These are phyloP conservation scores for Beaufortia kweichowensis DNA, from an alignment of 2,113 vertebrate genomes.

Conservation along the genomic window DNA sequence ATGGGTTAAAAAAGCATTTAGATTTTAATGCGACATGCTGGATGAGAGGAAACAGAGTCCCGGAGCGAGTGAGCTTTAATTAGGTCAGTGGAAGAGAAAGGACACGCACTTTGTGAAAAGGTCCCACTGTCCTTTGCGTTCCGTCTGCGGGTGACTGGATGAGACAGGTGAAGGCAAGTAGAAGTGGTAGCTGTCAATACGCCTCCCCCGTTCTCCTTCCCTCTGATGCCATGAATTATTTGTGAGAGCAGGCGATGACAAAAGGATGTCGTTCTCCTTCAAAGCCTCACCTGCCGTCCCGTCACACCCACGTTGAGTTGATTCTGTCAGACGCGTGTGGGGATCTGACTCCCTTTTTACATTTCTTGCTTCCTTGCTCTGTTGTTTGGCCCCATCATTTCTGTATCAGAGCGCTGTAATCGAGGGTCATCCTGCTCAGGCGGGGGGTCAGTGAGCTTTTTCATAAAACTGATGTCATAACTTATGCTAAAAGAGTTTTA, in stretches of 20 bases:
- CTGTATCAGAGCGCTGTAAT: slow-evolving; percentile 23
- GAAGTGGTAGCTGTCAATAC: slow-evolving; percentile 71
- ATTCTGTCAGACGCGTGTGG: slow-evolving; percentile 40
- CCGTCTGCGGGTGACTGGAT: slow-evolving; percentile 64
- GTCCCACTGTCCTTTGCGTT: slow-evolving; percentile 58
- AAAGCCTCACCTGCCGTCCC: slow-evolving; percentile 65
- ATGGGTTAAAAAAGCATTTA: slow-evolving; percentile 11
- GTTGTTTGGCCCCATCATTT: slow-evolving; percentile 21
- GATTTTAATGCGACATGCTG: slow-evolving; percentile 30
- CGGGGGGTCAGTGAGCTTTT: neutral
- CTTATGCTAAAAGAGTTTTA: too few relatives aligned
- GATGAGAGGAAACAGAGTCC: neutral
- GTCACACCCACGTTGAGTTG: slow-evolving; percentile 58
- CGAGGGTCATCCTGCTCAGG: neutral
- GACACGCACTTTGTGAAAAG: slow-evolving; percentile 39
- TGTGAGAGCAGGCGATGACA: slow-evolving; percentile 76
- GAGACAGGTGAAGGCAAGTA: slow-evolving; percentile 63
- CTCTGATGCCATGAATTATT: slow-evolving; percentile 80
- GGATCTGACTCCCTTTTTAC: slow-evolving; percentile 1
- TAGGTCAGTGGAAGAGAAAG: slow-evolving; percentile 36
- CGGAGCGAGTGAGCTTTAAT: slow-evolving; percentile 38
- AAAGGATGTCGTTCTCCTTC: slow-evolving; percentile 70
- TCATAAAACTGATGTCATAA: too few relatives aligned
- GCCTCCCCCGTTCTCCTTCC: slow-evolving; percentile 62
- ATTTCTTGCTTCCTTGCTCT: slow-evolving; percentile 1